Conservation (phyloP, 2,113 vertebrate genomes). For the Cyprinodon tularosa region DNA sequence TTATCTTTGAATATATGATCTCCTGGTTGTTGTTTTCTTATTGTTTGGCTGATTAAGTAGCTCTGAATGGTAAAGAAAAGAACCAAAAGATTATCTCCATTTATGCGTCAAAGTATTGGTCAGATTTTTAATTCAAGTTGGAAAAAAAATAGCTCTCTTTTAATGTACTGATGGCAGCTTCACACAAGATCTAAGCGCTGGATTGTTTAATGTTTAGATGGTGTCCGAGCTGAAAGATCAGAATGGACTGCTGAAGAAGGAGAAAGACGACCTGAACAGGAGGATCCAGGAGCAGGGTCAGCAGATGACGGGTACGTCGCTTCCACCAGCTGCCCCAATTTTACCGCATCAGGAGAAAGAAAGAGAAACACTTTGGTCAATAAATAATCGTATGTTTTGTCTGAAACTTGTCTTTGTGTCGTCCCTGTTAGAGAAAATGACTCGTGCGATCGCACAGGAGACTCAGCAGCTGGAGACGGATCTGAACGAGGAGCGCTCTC, state of each 20-base stretch:
- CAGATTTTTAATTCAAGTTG: background rate
- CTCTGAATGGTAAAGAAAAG: too few species aligned
- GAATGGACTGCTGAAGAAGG: conserved; percentile 90
- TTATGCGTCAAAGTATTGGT: background rate
- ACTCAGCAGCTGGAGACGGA: conserved; percentile 94
- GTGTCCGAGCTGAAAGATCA: conserved; percentile 92
- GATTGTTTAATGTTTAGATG: conserved; percentile 76
- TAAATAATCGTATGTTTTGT: background rate
- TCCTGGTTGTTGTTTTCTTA: background rate
- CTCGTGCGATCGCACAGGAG: conserved; percentile 87
- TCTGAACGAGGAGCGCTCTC: conserved; percentile 92
- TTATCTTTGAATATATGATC: background rate
- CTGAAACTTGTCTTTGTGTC: background rate
- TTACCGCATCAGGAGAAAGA: background rate
- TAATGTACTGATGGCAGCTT: too few species aligned
- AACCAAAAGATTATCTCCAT: too few species aligned
- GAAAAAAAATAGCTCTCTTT: too few species aligned
- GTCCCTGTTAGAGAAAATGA: conserved; percentile 87
- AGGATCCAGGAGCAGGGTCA: conserved; percentile 91
- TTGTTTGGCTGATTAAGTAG: background rate
- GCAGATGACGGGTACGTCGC: conserved; percentile 89
- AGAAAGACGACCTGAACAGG: conserved; percentile 93
- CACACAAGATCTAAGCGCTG: background rate
- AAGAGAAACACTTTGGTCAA: background rate
- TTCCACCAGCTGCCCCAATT: rapidly evolving